A percentile compares a stretch with the other conserved stretches of the same genome.
These are phyloP conservation scores for Actenoides hombroni DNA, from an alignment of 2,113 vertebrate genomes.

Conservation along the genomic window DNA sequence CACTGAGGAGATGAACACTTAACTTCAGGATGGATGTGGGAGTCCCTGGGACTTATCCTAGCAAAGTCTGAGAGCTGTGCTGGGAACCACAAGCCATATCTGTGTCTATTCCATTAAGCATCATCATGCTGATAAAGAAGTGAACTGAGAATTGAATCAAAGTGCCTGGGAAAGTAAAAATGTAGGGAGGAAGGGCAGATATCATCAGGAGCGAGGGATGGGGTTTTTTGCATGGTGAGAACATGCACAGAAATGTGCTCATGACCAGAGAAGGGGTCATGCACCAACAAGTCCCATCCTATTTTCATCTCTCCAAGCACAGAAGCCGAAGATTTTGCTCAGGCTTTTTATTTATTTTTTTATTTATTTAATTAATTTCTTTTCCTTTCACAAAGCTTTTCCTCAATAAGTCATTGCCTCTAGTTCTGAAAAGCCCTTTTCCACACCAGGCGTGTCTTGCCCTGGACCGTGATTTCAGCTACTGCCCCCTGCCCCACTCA, in stretches of 20 bases:
- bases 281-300: not conserved
- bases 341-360: not conserved
- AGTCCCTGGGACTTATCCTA: not conserved
- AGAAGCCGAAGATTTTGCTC: not conserved
- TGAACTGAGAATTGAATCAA: not conserved
- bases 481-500: not conserved
- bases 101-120: not conserved
- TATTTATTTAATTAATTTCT: no score
- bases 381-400: not conserved
- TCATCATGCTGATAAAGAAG: not conserved
- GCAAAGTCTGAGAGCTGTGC: not conserved
- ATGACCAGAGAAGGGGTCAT: not conserved
- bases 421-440: not conserved
- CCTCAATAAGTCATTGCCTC: not conserved
- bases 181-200: not conserved
- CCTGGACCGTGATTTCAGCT: not conserved
- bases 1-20: not conserved
- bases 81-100: not conserved
- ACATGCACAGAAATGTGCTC: not conserved
- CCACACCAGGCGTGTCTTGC: not conserved
- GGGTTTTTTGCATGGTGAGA: rapidly evolving
- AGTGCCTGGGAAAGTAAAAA: not conserved
- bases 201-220: not conserved
- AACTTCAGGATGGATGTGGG: not conserved
- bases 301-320: not conserved